A percentile compares a stretch with the other conserved stretches of the same genome.
Conservation (phyloP, 2,113 vertebrate species). For the Leucoraja erinaceus region DNA sequence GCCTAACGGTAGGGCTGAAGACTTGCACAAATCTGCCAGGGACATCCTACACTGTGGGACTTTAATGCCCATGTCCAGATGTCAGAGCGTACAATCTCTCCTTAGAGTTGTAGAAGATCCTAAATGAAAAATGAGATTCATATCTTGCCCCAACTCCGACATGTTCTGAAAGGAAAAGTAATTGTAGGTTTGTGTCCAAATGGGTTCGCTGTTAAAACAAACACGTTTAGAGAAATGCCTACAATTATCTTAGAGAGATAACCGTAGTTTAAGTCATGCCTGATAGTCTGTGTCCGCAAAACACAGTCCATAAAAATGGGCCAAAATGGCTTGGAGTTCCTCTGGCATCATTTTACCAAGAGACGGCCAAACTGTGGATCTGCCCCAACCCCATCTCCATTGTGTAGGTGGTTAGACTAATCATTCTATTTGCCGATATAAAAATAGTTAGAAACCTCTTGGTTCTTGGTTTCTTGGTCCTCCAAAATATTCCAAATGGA, state of each 20-base stretch:
- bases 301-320: neutral
- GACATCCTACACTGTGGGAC: no score
- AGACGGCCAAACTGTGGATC: neutral
- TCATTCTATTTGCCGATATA: neutral
- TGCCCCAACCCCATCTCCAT: no score
- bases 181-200: neutral
- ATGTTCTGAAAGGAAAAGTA: neutral
- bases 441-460: neutral
- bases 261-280: neutral
- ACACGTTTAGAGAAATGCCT: no score
- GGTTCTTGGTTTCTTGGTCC: no score
- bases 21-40: no score
- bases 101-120: neutral
- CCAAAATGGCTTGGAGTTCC: neutral
- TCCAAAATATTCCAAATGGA: no score
- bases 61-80: no score
- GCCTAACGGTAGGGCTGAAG: no score
- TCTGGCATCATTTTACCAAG: neutral
- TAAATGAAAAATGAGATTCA: neutral
- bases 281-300: neutral
- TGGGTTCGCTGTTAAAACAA: neutral
- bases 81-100: no score
- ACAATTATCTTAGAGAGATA: neutral
- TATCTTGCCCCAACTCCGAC: neutral
- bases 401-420: no score